These are phyloP conservation scores for Anneissia japonica DNA, from an alignment of 35 echinoderm and acorn worm genomes.

Conservation along the genomic window DNA sequence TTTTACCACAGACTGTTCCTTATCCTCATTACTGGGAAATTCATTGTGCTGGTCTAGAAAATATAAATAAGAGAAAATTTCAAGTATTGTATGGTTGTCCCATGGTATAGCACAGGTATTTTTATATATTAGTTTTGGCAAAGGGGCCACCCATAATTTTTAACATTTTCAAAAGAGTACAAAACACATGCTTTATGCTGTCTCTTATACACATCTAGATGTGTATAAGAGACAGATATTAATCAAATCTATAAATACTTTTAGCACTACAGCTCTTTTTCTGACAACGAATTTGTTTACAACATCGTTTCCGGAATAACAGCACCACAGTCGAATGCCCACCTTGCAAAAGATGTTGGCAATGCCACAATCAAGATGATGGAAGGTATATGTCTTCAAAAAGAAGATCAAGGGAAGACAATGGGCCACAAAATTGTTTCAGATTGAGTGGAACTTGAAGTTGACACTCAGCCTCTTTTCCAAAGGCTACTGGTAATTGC, in stretches of 20 bases:
- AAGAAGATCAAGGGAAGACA: conserved; percentile 11
- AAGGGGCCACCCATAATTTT: too few species aligned
- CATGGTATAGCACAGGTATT: too few species aligned
- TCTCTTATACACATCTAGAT: too few species aligned
- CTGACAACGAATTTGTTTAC: neutral
- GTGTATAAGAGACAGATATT: too few species aligned
- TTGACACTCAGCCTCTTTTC: conserved; percentile 13
- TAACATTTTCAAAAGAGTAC: too few species aligned
- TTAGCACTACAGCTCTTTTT: neutral
- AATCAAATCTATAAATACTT: neutral
- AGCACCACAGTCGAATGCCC: neutral
- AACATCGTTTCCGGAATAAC: neutral
- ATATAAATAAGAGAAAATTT: too few species aligned
- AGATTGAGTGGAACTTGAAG: neutral
- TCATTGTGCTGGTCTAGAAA: too few species aligned
- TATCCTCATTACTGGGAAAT: too few species aligned
- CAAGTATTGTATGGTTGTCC: too few species aligned
- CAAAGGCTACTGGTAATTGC: conserved; percentile 9
- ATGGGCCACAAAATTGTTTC: neutral
- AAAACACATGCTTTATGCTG: too few species aligned
- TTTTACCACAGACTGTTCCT: too few species aligned
- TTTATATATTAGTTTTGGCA: too few species aligned
- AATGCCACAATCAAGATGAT: neutral
- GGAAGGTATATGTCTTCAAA: conserved; percentile 5
- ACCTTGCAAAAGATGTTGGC: conserved; percentile 10